Evolutionary conservation across 2,113 vertebrate genomes (phyloP).

Genomic region (Dasyornis broadbenti): DNA sequence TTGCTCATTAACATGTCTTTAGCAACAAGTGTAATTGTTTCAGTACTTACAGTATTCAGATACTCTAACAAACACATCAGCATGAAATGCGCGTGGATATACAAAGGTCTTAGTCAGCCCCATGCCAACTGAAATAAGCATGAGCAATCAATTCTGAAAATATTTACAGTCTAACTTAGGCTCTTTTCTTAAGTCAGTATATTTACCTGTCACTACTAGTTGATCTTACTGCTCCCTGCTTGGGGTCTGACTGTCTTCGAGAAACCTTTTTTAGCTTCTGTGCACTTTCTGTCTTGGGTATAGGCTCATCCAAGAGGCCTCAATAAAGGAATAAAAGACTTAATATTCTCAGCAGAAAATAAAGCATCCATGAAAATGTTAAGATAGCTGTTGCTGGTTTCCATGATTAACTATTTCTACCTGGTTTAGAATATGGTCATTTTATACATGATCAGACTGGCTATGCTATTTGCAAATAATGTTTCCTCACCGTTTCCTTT

Average conservation of each 20-base stretch:
- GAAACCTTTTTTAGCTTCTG: conserved; percentile 81
- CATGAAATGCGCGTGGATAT: neutral
- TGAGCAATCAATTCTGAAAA: neutral
- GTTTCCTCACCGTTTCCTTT: neutral
- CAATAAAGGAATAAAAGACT: conserved; percentile 6
- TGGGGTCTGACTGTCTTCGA: conserved; percentile 81
- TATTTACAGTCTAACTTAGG: neutral
- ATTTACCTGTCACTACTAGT: conserved; percentile 89
- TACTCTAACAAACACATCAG: neutral
- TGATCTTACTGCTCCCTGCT: conserved; percentile 76
- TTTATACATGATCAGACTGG: neutral
- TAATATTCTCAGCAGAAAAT: neutral
- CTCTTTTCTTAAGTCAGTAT: neutral
- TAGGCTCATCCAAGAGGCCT: conserved; percentile 88
- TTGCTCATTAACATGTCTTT: neutral
- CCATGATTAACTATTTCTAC: neutral
- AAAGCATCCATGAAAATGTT: neutral
- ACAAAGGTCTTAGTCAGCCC: neutral
- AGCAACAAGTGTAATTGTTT: neutral
- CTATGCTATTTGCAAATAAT: neutral
- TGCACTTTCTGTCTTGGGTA: conserved; percentile 77
- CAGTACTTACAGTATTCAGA: neutral
- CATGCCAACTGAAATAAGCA: neutral
- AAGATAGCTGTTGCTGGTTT: neutral
- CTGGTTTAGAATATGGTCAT: neutral